Percentiles rank a stretch among this genome's conserved stretches.
Conservation (phyloP, 2,888 invertebrate genomes). For the Linyphia triangularis region DNA sequence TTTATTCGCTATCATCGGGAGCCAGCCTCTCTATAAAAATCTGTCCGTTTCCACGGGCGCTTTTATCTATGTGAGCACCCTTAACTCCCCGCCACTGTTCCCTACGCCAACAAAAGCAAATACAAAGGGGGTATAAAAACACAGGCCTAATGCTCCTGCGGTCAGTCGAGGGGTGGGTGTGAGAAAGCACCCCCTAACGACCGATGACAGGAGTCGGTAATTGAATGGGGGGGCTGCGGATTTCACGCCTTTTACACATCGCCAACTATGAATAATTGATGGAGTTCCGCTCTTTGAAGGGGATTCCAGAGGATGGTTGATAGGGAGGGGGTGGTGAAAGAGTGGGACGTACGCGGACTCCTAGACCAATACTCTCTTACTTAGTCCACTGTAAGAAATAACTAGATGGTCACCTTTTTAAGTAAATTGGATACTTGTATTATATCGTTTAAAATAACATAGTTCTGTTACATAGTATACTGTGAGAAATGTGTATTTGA, state of each 20-base stretch:
- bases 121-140: slow-evolving; percentile 35
- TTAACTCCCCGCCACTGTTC: slow-evolving; percentile 9
- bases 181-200: slow-evolving; percentile 65
- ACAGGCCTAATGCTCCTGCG: slow-evolving; percentile 58
- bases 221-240: slow-evolving; percentile 59
- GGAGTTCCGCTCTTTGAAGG: slow-evolving; percentile 30
- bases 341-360: too few relatives aligned
- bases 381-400: too few relatives aligned
- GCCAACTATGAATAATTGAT: slow-evolving; percentile 75
- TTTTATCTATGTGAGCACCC: slow-evolving; percentile 7
- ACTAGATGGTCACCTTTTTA: too few relatives aligned
- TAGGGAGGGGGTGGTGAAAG: background rate
- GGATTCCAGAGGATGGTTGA: background rate
- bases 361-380: too few relatives aligned
- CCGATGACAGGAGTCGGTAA: slow-evolving; percentile 40
- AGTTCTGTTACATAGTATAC: too few relatives aligned
- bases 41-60: too few relatives aligned
- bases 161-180: slow-evolving; percentile 53
- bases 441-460: too few relatives aligned
- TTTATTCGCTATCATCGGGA: too few relatives aligned
- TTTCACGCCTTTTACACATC: slow-evolving; percentile 72
- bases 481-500: too few relatives aligned
- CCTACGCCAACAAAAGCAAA: slow-evolving; percentile 50
- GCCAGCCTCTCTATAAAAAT: too few relatives aligned
- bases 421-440: too few relatives aligned